Percentiles rank a stretch among this genome's conserved stretches.
Evolutionary conservation across 2,888 invertebrate species (phyloP).

Genomic region (Periphyllus acericola): DNA sequence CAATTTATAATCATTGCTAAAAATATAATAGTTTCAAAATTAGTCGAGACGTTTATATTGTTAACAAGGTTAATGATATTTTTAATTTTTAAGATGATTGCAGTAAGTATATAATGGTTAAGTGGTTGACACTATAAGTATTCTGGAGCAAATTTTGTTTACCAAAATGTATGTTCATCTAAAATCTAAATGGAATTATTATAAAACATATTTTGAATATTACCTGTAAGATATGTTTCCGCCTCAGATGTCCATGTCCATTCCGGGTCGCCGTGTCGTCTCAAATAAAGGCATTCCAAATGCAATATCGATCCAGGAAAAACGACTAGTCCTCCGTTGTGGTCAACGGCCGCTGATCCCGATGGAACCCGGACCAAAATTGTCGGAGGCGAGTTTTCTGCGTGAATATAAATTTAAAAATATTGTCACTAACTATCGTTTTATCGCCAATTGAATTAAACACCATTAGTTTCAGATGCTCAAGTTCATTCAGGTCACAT

Average conservation of each 20-base stretch:
- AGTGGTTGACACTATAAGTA: too few species aligned
- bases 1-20: too few species aligned
- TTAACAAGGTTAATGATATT: too few species aligned
- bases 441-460: slow-evolving; percentile 17
- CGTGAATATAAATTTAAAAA: background rate
- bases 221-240: slow-evolving; percentile 82
- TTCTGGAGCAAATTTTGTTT: background rate
- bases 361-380: slow-evolving; percentile 80
- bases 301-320: slow-evolving; percentile 83
- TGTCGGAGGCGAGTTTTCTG: slow-evolving; percentile 85
- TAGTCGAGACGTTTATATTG: too few species aligned
- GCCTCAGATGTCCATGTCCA: slow-evolving; percentile 89
- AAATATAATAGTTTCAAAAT: too few species aligned
- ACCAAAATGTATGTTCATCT: slow-evolving; percentile 43
- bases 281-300: slow-evolving; percentile 83
- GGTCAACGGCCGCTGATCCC: slow-evolving; percentile 83
- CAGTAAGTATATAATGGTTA: too few species aligned
- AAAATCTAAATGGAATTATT: slow-evolving; percentile 65
- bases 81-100: too few species aligned
- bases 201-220: background rate
- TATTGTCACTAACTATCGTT: slow-evolving; percentile 15
- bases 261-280: slow-evolving; percentile 81
- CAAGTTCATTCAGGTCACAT: slow-evolving; percentile 10
- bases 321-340: slow-evolving; percentile 81
- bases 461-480: slow-evolving; percentile 37